Evolutionary conservation across 2,113 vertebrate genomes (phyloP).

Genomic region (Anhinga rufa): DNA sequence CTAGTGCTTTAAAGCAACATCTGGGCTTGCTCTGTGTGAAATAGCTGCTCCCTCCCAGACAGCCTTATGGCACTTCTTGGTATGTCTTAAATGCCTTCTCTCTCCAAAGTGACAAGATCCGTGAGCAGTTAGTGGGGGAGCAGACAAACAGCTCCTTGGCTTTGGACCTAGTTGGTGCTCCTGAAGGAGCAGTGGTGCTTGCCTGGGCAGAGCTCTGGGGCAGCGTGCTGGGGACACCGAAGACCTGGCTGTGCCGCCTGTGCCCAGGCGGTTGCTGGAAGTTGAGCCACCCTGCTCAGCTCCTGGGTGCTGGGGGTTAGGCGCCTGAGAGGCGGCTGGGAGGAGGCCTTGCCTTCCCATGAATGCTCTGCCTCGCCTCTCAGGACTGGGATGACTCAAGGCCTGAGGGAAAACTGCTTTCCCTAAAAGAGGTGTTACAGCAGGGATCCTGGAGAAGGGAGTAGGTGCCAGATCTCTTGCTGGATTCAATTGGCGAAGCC

Average conservation of each 20-base stretch:
- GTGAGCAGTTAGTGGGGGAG: background rate
- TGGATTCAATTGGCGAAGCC: background rate
- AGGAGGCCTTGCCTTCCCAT: background rate
- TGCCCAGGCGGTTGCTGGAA: background rate
- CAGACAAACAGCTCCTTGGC: background rate
- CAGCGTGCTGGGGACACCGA: background rate
- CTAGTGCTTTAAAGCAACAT: background rate
- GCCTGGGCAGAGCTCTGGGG: background rate
- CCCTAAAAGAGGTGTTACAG: background rate
- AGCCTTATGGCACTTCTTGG: background rate
- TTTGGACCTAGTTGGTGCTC: background rate
- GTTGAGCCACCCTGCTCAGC: background rate
- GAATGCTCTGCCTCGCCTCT: background rate
- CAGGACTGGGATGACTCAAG: background rate
- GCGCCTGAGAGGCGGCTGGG: background rate
- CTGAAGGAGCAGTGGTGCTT: background rate
- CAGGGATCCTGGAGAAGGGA: background rate
- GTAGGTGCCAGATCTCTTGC: background rate
- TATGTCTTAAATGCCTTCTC: background rate
- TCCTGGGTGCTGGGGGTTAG: background rate
- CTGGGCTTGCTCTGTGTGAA: background rate
- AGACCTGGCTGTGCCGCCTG: too few relatives aligned
- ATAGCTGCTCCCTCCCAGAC: background rate
- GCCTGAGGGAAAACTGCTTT: background rate
- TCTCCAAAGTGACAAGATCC: background rate